These are phyloP conservation scores for Thripadectes ignobilis DNA, from an alignment of 2,797 vertebrate genomes.

Conservation along the genomic window DNA sequence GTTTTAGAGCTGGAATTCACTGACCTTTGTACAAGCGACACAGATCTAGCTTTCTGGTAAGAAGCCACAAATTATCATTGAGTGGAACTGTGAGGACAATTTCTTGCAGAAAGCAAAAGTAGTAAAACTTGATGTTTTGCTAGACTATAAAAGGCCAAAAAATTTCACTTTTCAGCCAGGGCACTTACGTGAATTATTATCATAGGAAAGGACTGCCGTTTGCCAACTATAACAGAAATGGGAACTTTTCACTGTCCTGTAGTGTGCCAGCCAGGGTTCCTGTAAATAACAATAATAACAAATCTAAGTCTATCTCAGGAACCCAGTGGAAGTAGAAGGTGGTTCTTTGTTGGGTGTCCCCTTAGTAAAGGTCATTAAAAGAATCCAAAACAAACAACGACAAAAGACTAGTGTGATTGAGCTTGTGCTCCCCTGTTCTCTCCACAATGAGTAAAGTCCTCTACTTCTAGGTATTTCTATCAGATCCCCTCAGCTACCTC, in stretches of 20 bases:
- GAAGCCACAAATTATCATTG: conserved; percentile 44
- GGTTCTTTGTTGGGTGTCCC: neutral
- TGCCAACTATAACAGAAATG: conserved; percentile 14
- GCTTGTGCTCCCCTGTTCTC: neutral
- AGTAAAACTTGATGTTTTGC: conserved; percentile 39
- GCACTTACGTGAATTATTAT: conserved; percentile 45
- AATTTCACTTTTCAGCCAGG: conserved; percentile 20
- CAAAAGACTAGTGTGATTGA: neutral
- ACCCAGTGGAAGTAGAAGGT: neutral
- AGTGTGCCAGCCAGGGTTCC: neutral
- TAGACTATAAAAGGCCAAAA: conserved; percentile 34
- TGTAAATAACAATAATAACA: conserved; percentile 28
- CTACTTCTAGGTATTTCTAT: neutral
- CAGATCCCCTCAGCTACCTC: neutral
- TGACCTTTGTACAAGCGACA: conserved; percentile 47
- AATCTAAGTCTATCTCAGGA: neutral
- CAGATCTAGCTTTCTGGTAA: conserved; percentile 57
- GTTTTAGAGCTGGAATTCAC: conserved; percentile 33
- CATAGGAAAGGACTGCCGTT: conserved; percentile 11
- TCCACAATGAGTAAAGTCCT: neutral
- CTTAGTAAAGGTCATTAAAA: neutral
- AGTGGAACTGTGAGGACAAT: conserved; percentile 10
- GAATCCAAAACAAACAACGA: neutral
- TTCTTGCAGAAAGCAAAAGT: conserved; percentile 48
- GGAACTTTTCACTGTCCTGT: neutral